Percentiles rank a stretch among this genome's conserved stretches.
phyloP scores from a whole-genome alignment of 2,797 vertebrate species.

The Heteromormyrus szaboi region DNA sequence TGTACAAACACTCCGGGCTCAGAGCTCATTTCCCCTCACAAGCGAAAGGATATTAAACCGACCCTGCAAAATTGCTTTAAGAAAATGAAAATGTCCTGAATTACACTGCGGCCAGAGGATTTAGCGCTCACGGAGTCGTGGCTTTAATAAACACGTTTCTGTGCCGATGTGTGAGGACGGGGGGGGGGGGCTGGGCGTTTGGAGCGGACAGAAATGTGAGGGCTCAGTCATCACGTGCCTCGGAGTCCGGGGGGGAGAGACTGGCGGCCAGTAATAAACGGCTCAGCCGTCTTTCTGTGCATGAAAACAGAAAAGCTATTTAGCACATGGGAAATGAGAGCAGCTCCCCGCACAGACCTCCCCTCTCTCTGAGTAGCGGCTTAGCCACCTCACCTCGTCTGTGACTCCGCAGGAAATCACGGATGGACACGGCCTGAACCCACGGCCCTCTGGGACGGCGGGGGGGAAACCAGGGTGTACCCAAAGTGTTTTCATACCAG shows the following conservation, averaged over 20 bases:
- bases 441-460: background rate
- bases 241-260: background rate
- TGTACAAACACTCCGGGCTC: constrained; percentile 25
- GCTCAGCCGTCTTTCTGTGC: background rate
- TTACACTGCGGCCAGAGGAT: background rate
- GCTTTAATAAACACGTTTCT: background rate
- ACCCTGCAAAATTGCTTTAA: background rate
- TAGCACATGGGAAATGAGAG: background rate
- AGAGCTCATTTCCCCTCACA: constrained; percentile 18
- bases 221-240: background rate
- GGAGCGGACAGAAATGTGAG: background rate
- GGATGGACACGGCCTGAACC: background rate
- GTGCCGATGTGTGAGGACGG: background rate
- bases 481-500: background rate
- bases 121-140: background rate
- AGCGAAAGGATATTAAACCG: constrained; percentile 19
- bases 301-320: background rate
- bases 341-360: background rate
- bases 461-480: background rate
- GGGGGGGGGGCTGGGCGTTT: background rate
- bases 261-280: background rate
- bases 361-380: background rate
- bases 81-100: background rate
- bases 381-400: background rate
- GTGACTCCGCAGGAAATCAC: background rate